Evolutionary conservation across 2,797 vertebrate genomes (phyloP).

Genomic region (Eulemur mongoz): DNA sequence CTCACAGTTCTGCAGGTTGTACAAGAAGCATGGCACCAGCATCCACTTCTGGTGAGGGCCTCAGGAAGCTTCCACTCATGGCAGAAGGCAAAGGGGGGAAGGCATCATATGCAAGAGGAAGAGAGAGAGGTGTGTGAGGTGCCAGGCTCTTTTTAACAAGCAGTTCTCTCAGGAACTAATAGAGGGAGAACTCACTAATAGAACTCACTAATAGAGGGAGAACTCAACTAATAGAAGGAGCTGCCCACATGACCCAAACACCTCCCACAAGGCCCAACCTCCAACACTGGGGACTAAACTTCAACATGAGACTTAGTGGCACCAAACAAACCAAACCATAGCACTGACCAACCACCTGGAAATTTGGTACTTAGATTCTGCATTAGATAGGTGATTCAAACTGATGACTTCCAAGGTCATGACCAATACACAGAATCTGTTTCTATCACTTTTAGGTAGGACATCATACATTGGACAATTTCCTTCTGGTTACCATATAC

Average conservation of each 20-base stretch:
- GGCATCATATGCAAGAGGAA: neutral
- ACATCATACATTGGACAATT: neutral
- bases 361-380: neutral
- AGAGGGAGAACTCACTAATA: neutral
- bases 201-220: neutral
- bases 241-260: neutral
- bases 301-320: neutral
- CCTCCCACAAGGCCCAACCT: neutral
- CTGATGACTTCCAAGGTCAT: neutral
- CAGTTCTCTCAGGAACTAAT: neutral
- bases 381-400: neutral
- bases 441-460: neutral
- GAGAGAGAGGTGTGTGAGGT: neutral
- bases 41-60: neutral
- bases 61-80: neutral
- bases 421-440: neutral
- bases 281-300: neutral
- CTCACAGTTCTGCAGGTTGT: neutral
- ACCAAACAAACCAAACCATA: neutral
- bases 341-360: neutral
- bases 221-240: neutral
- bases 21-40: neutral
- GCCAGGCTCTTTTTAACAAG: neutral
- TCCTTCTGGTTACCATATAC: neutral
- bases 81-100: neutral